Conservation (phyloP, 2,797 vertebrate genomes). For the Enteromius fasciolatus region DNA sequence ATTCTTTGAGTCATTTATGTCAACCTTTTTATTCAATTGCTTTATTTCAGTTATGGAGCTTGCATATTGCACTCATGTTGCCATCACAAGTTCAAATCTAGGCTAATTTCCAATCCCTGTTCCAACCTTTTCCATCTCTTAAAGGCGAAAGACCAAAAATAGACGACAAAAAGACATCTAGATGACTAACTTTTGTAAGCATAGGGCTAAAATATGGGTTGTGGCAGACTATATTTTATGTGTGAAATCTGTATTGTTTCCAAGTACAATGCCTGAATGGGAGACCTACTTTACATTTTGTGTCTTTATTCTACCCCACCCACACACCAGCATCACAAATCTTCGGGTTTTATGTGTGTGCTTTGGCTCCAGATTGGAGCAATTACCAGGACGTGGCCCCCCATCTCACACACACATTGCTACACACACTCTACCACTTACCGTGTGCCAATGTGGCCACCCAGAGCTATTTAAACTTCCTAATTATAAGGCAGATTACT, state of each 20-base stretch:
- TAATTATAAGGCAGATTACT: conserved; percentile 67
- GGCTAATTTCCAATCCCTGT: background rate
- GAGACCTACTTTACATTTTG: conserved; percentile 18
- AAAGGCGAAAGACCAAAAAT: background rate
- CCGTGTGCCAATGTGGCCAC: conserved; percentile 61
- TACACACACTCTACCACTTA: conserved; percentile 36
- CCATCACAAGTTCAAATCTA: background rate
- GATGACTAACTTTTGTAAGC: background rate
- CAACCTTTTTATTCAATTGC: background rate
- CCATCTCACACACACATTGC: conserved; percentile 16
- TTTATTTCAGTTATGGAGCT: background rate
- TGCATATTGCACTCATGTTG: background rate
- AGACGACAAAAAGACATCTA: background rate
- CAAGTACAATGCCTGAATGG: conserved; percentile 6
- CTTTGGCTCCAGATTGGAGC: conserved; percentile 63
- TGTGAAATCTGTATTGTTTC: conserved; percentile 6
- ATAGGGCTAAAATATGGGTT: background rate
- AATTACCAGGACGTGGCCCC: conserved; percentile 59
- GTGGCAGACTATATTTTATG: background rate
- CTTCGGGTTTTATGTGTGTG: conserved; percentile 54
- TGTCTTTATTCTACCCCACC: conserved; percentile 5
- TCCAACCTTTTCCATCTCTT: background rate
- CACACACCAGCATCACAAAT: conserved; percentile 29
- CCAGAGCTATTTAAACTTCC: conserved; percentile 67
- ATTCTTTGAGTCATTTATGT: background rate